These are phyloP conservation scores for Ptychochromis oligacanthus DNA, from an alignment of 2,113 vertebrate genomes.

Conservation along the genomic window DNA sequence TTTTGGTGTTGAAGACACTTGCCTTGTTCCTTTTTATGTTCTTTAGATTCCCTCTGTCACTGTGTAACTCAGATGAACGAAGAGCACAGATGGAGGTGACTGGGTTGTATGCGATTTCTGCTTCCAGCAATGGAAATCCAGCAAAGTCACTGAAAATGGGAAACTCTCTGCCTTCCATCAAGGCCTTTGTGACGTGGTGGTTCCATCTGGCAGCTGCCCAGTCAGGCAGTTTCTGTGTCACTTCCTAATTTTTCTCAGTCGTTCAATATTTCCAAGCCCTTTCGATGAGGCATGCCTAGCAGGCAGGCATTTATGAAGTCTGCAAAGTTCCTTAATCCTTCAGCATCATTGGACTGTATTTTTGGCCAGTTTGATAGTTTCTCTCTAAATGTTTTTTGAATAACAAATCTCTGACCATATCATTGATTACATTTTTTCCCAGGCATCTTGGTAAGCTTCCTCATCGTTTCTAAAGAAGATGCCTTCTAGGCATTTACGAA, in stretches of 20 bases:
- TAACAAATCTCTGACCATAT: neutral
- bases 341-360: neutral
- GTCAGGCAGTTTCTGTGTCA: neutral
- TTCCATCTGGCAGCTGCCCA: neutral
- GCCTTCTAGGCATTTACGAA: too few species aligned
- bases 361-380: neutral
- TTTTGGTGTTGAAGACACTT: neutral
- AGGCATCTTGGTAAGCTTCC: neutral
- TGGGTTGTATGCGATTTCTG: conserved; percentile 2
- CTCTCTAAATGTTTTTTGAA: neutral
- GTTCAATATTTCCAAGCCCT: too few species aligned
- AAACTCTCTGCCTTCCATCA: neutral
- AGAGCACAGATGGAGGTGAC: neutral
- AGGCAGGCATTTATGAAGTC: neutral
- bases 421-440: too few species aligned
- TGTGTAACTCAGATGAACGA: neutral
- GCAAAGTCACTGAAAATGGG: neutral
- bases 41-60: neutral
- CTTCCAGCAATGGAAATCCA: neutral
- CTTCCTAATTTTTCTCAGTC: too few species aligned
- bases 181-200: accelerated
- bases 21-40: neutral
- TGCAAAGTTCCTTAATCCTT: neutral
- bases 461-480: too few species aligned
- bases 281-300: too few species aligned